Conservation (phyloP, 23 tunicate genomes). For the Phallusia fumigata region DNA sequence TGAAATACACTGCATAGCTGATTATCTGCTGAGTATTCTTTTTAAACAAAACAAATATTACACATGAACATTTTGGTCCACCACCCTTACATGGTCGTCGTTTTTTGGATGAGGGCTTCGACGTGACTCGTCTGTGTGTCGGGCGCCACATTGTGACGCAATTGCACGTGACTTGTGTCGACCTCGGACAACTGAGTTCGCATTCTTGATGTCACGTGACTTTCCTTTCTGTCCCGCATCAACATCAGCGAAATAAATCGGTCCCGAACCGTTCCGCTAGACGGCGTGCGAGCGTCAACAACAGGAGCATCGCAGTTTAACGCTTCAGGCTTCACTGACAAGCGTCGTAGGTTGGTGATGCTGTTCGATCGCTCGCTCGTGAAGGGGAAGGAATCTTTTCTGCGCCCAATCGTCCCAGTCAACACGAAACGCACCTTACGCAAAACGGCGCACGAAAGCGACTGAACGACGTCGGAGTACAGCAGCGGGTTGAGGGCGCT, state of each 20-base stretch:
- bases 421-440: neutral
- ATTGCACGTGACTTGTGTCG: constrained; percentile 1
- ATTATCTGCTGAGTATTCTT: neutral
- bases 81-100: neutral
- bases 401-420: neutral
- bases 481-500: constrained; percentile 49
- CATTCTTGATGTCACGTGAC: neutral
- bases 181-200: neutral
- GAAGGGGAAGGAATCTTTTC: neutral
- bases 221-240: neutral
- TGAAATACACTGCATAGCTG: neutral
- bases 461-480: constrained; percentile 42
- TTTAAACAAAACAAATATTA: neutral
- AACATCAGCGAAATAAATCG: neutral
- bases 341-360: neutral
- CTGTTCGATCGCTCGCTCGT: neutral
- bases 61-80: neutral
- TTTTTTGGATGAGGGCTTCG: neutral
- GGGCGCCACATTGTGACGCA: neutral
- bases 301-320: neutral
- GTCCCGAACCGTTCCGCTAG: neutral
- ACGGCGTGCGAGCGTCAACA: neutral
- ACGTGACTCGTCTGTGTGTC: neutral
- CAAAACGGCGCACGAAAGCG: neutral
- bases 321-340: neutral